Evolutionary conservation across 2,797 vertebrate genomes (phyloP), one percentile per base, ranked within the genome.

Genomic region (Menidia menidia): DNA sequence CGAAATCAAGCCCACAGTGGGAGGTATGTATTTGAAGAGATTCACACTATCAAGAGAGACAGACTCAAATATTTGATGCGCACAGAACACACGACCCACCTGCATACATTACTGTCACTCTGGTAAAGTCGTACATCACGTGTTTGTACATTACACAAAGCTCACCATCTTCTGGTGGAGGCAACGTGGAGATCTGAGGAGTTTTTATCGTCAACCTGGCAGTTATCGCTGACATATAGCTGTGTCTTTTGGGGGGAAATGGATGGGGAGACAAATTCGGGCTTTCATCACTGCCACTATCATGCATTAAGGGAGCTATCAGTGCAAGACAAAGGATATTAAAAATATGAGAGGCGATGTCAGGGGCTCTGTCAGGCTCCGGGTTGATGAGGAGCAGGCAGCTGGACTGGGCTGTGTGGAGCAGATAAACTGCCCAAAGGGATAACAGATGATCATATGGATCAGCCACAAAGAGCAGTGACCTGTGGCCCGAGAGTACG

Each of bases 261-360:
- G 60, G 81, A 81, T 77, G 64, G 47, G 51, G 77, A 86, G 84
- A 88, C 71, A 68, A 80, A 88, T 74, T 60, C 54, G 15, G 68
- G 80, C 73, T 87, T 85, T 72, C 77, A 88, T 85, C 84, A 59
- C 82, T 69, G 83, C 60, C 85, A 77, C 80, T 68, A 15, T 70
- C 78, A 86, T 64, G 72, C 71, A 90, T 91, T 87, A 88, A 33
- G 72, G 87, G 82, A 88, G 77, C 82, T 84, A 84, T 91, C 85
- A 67, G 83, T 85, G 82, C 87, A 82, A 84, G 88, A 92, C 90
- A 88, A 86, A 82, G 80, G 85, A 88, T 88, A 92, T 93, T 88
- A 89, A 91, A 89, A 87, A 78, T 83, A 76, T 82, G 77, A 89
- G 66, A 83, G 80, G 77, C 57, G 55, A 67, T 59, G 80, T 82